Evolutionary conservation across 2,797 vertebrate species (phyloP).

Genomic region (Dermochelys coriacea): DNA sequence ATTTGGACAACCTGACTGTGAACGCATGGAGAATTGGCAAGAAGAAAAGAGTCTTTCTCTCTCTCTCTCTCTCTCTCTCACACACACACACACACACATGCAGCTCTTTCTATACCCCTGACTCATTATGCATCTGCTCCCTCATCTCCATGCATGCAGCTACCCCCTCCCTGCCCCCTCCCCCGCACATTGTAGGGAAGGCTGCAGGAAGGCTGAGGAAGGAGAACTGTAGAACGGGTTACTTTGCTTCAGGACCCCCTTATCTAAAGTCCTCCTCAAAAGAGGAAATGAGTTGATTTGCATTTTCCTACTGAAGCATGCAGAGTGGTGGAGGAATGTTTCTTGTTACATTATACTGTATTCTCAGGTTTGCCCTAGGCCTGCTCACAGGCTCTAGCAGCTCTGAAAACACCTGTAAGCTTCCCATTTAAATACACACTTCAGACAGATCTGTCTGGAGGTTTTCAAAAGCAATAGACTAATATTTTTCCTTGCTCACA

Average conservation of each 20-base stretch:
- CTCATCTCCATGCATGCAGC: not conserved
- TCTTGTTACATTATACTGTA: constrained; percentile 66
- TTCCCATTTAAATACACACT: constrained; percentile 78
- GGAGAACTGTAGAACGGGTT: constrained; percentile 61
- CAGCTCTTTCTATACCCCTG: not conserved
- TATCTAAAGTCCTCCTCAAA: constrained; percentile 79
- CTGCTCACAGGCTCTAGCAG: constrained; percentile 78
- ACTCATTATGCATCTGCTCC: constrained; percentile 47
- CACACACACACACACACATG: not conserved
- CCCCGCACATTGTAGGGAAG: not conserved
- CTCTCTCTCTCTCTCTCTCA: rapidly evolving
- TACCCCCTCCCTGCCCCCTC: not conserved
- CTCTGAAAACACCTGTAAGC: constrained; percentile 83
- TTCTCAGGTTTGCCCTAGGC: constrained; percentile 82
- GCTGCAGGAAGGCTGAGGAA: constrained; percentile 44
- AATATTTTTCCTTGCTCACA: constrained; percentile 71
- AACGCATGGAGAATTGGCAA: not conserved
- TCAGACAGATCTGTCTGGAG: constrained; percentile 80
- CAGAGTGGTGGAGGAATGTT: constrained; percentile 65
- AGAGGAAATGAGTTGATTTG: constrained; percentile 81
- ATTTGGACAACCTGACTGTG: rapidly evolving
- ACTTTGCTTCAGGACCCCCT: constrained; percentile 77
- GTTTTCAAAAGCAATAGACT: constrained; percentile 75
- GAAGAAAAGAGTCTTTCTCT: not conserved
- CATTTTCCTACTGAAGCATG: constrained; percentile 81